phyloP scores from a whole-genome alignment of 2,113 vertebrate species.

The Pycnonotus jocosus region DNA sequence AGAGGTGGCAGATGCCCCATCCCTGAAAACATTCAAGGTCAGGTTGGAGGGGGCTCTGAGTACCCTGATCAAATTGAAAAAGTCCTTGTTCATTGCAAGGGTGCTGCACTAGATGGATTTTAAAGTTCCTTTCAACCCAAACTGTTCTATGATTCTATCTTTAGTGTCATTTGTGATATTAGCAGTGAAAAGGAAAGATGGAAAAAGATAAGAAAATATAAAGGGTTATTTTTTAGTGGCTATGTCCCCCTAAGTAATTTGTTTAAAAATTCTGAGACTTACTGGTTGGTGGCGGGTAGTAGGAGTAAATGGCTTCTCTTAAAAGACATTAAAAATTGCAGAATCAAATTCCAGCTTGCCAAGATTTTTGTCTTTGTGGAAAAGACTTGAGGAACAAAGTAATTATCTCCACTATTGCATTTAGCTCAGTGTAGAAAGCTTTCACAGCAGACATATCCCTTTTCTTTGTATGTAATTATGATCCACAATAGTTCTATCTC shows the following conservation, averaged over 20 bases:
- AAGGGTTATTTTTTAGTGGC: not conserved
- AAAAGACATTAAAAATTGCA: not conserved
- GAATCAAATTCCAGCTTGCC: not conserved
- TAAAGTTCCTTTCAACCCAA: not conserved
- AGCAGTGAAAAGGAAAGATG: not conserved
- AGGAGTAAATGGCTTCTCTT: not conserved
- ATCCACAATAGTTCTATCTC: not conserved
- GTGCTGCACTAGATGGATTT: not conserved
- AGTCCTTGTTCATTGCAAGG: not conserved
- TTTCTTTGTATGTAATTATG: not conserved
- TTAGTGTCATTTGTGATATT: not conserved
- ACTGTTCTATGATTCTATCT: not conserved
- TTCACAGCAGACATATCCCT: not conserved
- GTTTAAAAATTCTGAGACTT: not conserved
- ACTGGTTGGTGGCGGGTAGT: not conserved
- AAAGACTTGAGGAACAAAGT: not conserved
- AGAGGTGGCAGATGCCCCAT: too few relatives aligned
- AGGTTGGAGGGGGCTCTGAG: not conserved
- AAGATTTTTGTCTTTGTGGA: not conserved
- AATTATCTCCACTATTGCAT: not conserved
- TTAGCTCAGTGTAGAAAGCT: not conserved
- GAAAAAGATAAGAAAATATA: not conserved
- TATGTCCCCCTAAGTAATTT: not conserved
- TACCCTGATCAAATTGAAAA: not conserved
- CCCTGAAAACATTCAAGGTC: not conserved